phyloP scores from a whole-genome alignment of 2,113 vertebrate genomes.

The Scomber colias region DNA sequence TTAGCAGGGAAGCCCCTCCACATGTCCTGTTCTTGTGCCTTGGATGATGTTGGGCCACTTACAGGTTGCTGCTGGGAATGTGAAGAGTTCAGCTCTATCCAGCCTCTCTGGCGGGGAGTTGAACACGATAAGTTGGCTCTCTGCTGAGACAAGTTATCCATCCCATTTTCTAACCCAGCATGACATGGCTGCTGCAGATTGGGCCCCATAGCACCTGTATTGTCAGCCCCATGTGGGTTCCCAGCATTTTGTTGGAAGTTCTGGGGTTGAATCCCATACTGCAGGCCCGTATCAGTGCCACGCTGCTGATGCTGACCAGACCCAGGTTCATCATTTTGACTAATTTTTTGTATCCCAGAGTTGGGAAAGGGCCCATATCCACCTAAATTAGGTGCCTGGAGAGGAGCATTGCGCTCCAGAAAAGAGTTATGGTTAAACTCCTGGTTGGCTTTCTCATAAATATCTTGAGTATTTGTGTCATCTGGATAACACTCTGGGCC shows the following conservation, averaged over 20 bases:
- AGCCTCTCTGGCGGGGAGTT: constrained; percentile 81
- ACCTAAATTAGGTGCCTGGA: constrained; percentile 68
- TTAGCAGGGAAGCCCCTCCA: constrained; percentile 81
- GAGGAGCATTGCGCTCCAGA: constrained; percentile 65
- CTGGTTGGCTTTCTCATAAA: constrained; percentile 84
- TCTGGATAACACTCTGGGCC: constrained; percentile 80
- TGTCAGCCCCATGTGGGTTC: constrained; percentile 56
- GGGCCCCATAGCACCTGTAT: constrained; percentile 35
- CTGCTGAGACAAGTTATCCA: constrained; percentile 70
- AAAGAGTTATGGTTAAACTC: constrained; percentile 86
- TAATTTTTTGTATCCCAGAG: constrained; percentile 73
- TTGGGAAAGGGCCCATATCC: constrained; percentile 75
- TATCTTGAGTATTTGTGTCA: constrained; percentile 82
- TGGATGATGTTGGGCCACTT: constrained; percentile 60
- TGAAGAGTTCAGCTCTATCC: constrained; percentile 87
- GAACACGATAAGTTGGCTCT: constrained; percentile 54
- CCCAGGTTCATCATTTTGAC: constrained; percentile 72
- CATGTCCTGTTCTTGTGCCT: constrained; percentile 75
- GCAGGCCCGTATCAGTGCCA: constrained; percentile 50
- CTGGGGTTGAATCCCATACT: constrained; percentile 70
- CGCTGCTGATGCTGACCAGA: constrained; percentile 60
- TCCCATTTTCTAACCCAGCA: constrained; percentile 75
- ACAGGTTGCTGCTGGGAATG: constrained; percentile 71
- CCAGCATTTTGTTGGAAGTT: constrained; percentile 64
- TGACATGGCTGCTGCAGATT: constrained; percentile 54